Evolutionary conservation across 2,888 invertebrate genomes (phyloP).

Genomic region (Netelia melanura): DNA sequence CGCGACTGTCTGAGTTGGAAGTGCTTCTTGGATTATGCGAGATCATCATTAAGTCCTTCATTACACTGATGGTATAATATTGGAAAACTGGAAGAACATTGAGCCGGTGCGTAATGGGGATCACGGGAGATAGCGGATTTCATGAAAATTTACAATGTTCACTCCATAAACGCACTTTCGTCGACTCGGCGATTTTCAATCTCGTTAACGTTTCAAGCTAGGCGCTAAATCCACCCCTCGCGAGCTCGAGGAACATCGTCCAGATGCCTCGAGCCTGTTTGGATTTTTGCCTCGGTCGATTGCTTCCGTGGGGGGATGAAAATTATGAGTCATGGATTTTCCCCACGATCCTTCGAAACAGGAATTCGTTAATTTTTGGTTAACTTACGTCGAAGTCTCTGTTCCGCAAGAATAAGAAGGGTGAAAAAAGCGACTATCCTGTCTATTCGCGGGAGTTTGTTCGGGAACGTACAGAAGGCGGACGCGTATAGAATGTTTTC

Average conservation of each 20-base stretch:
- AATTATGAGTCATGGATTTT: constrained; percentile 73
- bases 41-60: constrained; percentile 32
- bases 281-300: constrained; percentile 75
- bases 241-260: constrained; percentile 25
- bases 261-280: constrained; percentile 74
- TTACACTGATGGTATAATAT: background rate
- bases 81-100: background rate
- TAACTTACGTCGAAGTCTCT: constrained; percentile 41
- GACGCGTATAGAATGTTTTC: constrained; percentile 56
- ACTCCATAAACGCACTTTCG: constrained; percentile 23
- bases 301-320: constrained; percentile 72
- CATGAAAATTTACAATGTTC: constrained; percentile 27
- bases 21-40: background rate
- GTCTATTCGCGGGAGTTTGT: constrained; percentile 42
- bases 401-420: constrained; percentile 63
- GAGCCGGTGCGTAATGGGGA: constrained; percentile 8
- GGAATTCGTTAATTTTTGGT: constrained; percentile 73
- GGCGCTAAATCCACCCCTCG: constrained; percentile 50
- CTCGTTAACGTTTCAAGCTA: constrained; percentile 66
- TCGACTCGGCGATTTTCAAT: constrained; percentile 66
- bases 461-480: constrained; percentile 32
- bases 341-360: constrained; percentile 24
- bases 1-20: background rate
- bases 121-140: background rate
- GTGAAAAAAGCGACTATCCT: constrained; percentile 37